phyloP scores from a whole-genome alignment of 1,140 invertebrate species.

The Drosophila ohnishii region DNA sequence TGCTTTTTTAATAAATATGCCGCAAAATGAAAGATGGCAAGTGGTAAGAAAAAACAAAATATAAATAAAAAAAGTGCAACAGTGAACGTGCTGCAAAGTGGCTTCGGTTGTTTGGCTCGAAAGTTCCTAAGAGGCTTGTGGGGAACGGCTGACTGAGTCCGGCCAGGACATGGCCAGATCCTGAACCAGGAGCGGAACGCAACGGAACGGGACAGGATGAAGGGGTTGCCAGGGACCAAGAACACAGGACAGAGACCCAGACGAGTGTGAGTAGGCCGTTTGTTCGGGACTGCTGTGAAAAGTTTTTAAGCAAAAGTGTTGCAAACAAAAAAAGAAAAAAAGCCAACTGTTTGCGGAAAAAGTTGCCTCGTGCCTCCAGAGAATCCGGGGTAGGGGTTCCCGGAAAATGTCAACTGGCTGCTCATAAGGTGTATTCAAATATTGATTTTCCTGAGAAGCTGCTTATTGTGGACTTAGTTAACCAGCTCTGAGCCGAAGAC shows the following conservation, averaged over 20 bases:
- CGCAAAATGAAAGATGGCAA: conserved; percentile 66
- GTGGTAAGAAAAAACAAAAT: conserved; percentile 46
- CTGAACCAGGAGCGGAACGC: conserved; percentile 13
- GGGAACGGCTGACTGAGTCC: conserved; percentile 22
- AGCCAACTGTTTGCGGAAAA: conserved; percentile 55
- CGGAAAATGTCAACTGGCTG: conserved; percentile 47
- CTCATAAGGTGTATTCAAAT: conserved; percentile 38
- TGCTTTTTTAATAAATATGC: conserved; percentile 72
- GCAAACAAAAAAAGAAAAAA: conserved; percentile 38
- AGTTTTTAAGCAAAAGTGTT: conserved; percentile 59
- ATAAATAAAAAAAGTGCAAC: conserved; percentile 54
- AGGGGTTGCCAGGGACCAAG: conserved; percentile 4
- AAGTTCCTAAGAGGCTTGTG: conserved; percentile 67
- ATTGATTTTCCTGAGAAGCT: conserved; percentile 25
- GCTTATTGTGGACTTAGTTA: conserved; percentile 12
- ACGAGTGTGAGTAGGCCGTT: conserved; percentile 35
- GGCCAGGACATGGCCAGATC: conserved; percentile 6
- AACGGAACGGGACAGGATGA: background rate
- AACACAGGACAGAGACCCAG: conserved; percentile 7
- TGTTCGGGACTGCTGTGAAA: conserved; percentile 48
- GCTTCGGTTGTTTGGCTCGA: conserved; percentile 60
- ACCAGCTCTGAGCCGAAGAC: background rate
- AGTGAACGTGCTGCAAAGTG: conserved; percentile 72
- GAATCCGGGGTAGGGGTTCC: background rate
- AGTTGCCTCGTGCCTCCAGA: conserved; percentile 25